Evolutionary conservation across 2,113 vertebrate genomes (phyloP).

Genomic region (Pithys albifrons): DNA sequence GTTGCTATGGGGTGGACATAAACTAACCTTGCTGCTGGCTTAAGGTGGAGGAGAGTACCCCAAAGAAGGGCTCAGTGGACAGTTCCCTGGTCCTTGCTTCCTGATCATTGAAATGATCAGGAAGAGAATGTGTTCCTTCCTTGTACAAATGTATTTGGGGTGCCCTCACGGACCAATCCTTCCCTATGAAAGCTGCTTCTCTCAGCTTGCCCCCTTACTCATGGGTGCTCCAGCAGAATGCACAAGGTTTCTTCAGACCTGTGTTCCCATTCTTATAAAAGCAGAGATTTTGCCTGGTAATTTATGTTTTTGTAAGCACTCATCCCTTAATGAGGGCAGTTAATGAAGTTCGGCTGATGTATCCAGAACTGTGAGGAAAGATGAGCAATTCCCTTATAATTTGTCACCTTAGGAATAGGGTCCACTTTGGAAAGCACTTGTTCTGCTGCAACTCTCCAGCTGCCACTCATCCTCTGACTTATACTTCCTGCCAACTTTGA

Average conservation of each 20-base stretch:
- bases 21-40: background rate
- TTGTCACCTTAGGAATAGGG: background rate
- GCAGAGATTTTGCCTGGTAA: background rate
- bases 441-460: background rate
- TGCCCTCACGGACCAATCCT: rapidly evolving
- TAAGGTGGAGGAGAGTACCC: too few species aligned
- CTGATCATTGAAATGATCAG: background rate
- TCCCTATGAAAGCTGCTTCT: background rate
- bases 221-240: background rate
- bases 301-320: background rate
- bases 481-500: background rate
- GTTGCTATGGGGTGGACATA: background rate
- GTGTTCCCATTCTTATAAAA: background rate
- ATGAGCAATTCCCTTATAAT: background rate
- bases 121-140: background rate
- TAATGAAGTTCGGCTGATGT: background rate
- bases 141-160: background rate
- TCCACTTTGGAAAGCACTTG: background rate
- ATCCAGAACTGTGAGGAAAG: background rate
- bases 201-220: background rate
- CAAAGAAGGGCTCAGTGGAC: background rate
- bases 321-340: background rate
- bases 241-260: background rate
- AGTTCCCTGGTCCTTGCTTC: background rate
- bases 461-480: background rate